phyloP scores from a whole-genome alignment of 1,140 invertebrate genomes.

The Nylanderia fulva region DNA sequence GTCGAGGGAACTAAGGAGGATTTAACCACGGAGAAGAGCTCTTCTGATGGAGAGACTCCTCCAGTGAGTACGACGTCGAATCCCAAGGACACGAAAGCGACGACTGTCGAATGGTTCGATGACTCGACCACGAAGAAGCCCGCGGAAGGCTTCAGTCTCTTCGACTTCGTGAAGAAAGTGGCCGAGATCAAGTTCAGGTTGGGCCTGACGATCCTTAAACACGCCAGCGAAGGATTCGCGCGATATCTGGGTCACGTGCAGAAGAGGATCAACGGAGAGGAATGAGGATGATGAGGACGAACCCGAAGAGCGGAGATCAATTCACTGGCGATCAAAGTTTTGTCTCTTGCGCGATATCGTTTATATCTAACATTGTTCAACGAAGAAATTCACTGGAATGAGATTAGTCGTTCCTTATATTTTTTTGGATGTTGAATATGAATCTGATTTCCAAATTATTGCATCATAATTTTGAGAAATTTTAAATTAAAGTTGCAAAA shows the following conservation, averaged over 20 bases:
- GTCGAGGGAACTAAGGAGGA: no score
- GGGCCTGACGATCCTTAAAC: conserved; percentile 85
- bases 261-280: conserved; percentile 84
- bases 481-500: no score
- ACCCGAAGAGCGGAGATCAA: neutral
- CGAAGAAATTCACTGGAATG: no score
- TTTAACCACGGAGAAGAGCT: neutral
- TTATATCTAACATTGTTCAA: no score
- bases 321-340: neutral
- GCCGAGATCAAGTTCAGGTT: conserved; percentile 86
- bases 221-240: conserved; percentile 85
- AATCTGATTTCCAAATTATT: no score
- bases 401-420: no score
- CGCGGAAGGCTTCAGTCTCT: conserved; percentile 79
- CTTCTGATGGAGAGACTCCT: conserved; percentile 7
- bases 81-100: conserved; percentile 55
- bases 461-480: no score
- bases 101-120: conserved; percentile 76
- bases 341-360: neutral
- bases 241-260: conserved; percentile 85
- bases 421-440: no score
- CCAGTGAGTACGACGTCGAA: conserved; percentile 15
- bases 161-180: conserved; percentile 84
- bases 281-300: conserved; percentile 59
- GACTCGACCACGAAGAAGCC: conserved; percentile 72